These are phyloP conservation scores for Ascidia mentula DNA, from an alignment of 23 tunicate species.

Conservation along the genomic window DNA sequence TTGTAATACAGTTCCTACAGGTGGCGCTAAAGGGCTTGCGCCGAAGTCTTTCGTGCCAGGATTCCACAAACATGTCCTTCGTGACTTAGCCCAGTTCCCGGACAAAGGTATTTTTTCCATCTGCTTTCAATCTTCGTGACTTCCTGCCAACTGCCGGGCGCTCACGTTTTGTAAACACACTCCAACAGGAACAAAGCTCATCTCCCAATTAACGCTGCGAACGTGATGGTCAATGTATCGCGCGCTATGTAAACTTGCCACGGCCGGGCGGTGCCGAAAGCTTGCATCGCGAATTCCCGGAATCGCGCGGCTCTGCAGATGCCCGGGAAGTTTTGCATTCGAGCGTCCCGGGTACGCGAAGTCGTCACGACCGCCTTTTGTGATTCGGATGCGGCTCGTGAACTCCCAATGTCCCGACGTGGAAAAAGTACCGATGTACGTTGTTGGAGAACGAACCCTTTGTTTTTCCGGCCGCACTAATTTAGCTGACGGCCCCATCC, in stretches of 20 bases:
- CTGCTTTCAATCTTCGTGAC: constrained; percentile 3
- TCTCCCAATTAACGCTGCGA: not conserved
- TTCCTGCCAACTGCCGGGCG: not conserved
- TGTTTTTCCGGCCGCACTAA: not conserved
- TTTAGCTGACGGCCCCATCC: not conserved
- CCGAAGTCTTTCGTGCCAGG: no score
- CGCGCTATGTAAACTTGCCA: not conserved
- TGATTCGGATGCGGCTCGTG: not conserved
- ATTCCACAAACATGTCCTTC: no score
- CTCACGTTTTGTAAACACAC: constrained; percentile 12
- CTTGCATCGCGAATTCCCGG: no score
- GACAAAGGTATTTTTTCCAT: no score
- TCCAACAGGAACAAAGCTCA: not conserved
- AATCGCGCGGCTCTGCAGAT: not conserved
- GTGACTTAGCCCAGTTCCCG: no score
- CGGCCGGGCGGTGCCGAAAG: not conserved
- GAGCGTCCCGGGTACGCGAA: not conserved
- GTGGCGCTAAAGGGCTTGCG: no score
- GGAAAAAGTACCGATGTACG: not conserved
- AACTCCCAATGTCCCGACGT: not conserved
- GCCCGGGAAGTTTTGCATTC: not conserved
- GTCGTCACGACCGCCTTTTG: not conserved
- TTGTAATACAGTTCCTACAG: no score
- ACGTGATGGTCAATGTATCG: not conserved
- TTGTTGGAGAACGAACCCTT: not conserved